phyloP scores from a whole-genome alignment of 2,888 invertebrate genomes.

The Anthophora plumipes region DNA sequence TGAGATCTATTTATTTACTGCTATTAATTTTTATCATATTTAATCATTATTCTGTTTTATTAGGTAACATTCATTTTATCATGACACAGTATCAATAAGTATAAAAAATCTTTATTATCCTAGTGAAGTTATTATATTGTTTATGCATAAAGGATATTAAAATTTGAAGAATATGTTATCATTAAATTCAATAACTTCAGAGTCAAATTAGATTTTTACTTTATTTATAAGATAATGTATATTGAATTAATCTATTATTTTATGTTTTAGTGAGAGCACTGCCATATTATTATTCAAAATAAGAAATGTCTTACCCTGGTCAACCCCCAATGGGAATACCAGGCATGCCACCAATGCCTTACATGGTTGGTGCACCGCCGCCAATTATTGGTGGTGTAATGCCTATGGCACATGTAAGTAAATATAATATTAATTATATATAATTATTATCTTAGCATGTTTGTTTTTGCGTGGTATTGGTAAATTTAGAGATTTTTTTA shows the following conservation, averaged over 20 bases:
- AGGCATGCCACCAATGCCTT: constrained; percentile 90
- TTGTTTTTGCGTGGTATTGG: constrained; percentile 38
- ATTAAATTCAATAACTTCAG: not conserved
- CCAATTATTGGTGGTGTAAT: constrained; percentile 90
- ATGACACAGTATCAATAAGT: not conserved
- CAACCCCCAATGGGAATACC: constrained; percentile 91
- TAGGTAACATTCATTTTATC: not conserved
- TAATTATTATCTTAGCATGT: constrained; percentile 46
- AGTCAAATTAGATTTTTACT: not conserved
- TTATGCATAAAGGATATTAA: not conserved
- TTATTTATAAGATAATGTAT: not conserved
- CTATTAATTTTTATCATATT: not conserved
- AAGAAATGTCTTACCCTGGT: constrained; percentile 94
- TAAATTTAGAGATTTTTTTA: constrained; percentile 11
- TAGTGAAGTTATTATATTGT: not conserved
- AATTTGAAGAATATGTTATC: not conserved
- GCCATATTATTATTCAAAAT: constrained; percentile 46
- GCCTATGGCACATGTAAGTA: constrained; percentile 91
- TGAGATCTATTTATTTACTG: not conserved
- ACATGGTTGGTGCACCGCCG: constrained; percentile 86
- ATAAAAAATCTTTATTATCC: not conserved
- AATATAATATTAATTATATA: constrained; percentile 16
- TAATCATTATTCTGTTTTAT: not conserved
- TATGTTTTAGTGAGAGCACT: constrained; percentile 52
- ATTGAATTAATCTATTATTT: constrained; percentile 11